Evolutionary conservation across 1,140 invertebrate species (phyloP), one percentile per base, ranked within the genome.

Genomic region (Drosophila azteca): DNA sequence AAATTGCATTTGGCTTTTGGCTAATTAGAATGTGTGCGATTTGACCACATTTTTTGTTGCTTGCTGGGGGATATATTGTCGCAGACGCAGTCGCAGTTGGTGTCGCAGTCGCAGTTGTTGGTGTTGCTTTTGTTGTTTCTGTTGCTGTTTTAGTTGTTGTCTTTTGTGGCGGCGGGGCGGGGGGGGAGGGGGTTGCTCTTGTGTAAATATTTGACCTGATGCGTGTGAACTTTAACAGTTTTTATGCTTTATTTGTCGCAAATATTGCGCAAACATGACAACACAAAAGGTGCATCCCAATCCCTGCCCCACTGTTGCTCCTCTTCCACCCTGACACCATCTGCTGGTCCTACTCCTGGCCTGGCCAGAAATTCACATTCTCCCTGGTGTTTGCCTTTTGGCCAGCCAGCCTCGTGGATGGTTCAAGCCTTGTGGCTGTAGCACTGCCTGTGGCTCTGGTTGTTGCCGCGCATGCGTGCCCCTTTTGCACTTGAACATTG

Each of bases 191-290:
- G n/a, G n/a, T n/a, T 15, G 41, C 17, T 45, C 57, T 70, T 81
- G 69, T 87, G 81, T 82, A 90, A 90, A 90, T 90, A 90, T 90
- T 90, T 90, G 80, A 90, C 85, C 78, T 81, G 81, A 79, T 83
- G 77, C 81, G 81, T 82, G 78, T 89, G 84, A 88, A 89, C 83
- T 88, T 85, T 87, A 88, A 87, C 83, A 87, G 83, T 87, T 85
- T 90, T 90, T 90, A 90, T 90, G 87, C 81, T 90, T 90, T 90
- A 90, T 90, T 90, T 90, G 85, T 85, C 77, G 78, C 85, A 90
- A 90, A 90, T 90, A 90, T 90, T 90, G 81, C 75, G 81, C 87
- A 85, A 90, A 90, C 84, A 90, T 57, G 62, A 60, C 49, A 69
- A 67, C 50, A 62, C 55, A 39, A 39, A 41, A 46, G 52, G 66